Conservation (phyloP, 2,113 vertebrate species). For the Anguilla japonica region DNA sequence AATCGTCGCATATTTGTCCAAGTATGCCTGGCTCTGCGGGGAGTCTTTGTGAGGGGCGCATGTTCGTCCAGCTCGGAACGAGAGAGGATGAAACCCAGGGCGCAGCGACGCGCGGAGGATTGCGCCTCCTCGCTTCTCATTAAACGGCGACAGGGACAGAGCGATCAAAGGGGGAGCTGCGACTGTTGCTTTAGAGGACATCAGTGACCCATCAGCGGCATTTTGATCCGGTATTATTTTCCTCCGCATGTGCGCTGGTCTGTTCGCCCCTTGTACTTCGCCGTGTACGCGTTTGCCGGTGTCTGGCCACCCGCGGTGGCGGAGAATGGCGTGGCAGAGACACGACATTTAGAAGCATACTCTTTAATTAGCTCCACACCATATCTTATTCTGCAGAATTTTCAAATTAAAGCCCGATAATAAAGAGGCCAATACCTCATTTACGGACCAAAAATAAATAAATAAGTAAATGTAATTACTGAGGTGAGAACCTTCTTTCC, state of each 20-base stretch:
- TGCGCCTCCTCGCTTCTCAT: slow-evolving; percentile 10
- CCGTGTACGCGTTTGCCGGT: neutral
- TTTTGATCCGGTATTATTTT: neutral
- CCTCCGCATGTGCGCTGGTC: neutral
- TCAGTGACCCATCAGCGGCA: neutral
- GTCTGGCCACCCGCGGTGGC: neutral
- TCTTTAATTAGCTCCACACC: neutral
- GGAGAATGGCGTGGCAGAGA: neutral
- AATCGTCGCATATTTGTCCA: neutral
- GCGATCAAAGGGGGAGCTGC: too few species aligned
- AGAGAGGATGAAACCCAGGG: neutral
- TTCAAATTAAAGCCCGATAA: neutral
- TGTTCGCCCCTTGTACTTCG: neutral
- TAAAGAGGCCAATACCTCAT: neutral
- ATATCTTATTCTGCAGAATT: neutral
- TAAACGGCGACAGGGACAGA: neutral
- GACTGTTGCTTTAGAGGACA: neutral
- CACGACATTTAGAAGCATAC: neutral
- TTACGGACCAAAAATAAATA: neutral
- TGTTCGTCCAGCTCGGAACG: neutral
- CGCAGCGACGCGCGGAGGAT: neutral
- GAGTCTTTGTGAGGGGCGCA: neutral
- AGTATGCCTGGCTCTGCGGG: neutral
- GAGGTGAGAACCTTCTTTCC: neutral
- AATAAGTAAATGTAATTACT: neutral